A percentile compares a stretch with the other conserved stretches of the same genome.
These are phyloP conservation scores for Passerculus sandwichensis DNA, from an alignment of 2,797 vertebrate species.

Conservation along the genomic window DNA sequence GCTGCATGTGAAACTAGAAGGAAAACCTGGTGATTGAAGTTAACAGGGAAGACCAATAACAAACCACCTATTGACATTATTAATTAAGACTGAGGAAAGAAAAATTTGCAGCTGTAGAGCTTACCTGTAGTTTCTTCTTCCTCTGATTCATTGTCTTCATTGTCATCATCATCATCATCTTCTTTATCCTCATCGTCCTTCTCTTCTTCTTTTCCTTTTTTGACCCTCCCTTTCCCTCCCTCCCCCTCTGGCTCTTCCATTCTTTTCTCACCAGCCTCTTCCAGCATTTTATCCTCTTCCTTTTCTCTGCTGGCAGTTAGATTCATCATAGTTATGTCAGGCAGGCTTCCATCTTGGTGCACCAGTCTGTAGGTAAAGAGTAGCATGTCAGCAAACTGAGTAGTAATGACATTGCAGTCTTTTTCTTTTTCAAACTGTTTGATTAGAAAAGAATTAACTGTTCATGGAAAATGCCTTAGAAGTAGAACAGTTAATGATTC, in stretches of 20 bases:
- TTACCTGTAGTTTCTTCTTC: conserved; percentile 90
- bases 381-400: conserved; percentile 36
- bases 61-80: not conserved
- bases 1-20: not conserved
- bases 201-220: conserved; percentile 72
- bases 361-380: conserved; percentile 85
- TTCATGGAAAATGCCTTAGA: conserved; percentile 60
- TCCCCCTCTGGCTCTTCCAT: conserved; percentile 56
- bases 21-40: not conserved
- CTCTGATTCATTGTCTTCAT: conserved; percentile 76
- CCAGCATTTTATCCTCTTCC: conserved; percentile 70
- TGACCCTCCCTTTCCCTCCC: conserved; percentile 50
- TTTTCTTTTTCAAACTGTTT: not conserved
- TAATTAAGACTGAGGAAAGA: not conserved
- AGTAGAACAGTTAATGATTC: conserved; percentile 50
- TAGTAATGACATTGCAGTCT: not conserved
- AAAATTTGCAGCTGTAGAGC: not conserved
- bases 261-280: conserved; percentile 65
- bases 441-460: conserved; percentile 41
- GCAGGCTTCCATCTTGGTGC: conserved; percentile 92
- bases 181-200: conserved; percentile 70
- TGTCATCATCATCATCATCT: conserved; percentile 64
- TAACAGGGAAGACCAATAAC: not conserved
- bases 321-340: conserved; percentile 92
- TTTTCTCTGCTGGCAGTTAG: conserved; percentile 78